Percentiles rank a stretch among this genome's conserved stretches.
phyloP scores from a whole-genome alignment of 2,797 vertebrate species.

The Acipenser oxyrinchus region DNA sequence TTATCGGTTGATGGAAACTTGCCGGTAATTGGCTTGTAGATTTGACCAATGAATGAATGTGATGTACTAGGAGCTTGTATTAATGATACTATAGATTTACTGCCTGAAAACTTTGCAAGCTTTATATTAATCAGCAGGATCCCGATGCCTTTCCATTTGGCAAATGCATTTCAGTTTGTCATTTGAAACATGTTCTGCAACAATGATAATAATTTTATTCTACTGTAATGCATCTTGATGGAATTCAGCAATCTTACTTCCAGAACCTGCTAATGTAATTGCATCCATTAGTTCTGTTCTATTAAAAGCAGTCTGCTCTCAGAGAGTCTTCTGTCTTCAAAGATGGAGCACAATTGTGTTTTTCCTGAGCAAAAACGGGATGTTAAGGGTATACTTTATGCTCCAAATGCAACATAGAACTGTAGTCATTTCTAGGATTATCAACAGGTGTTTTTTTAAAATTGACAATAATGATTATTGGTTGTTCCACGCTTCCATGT shows the following conservation, averaged over 20 bases:
- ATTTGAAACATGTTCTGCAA: background rate
- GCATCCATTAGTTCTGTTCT: background rate
- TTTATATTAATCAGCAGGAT: background rate
- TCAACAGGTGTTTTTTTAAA: too few species aligned
- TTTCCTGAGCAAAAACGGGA: background rate
- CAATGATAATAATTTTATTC: constrained; percentile 5
- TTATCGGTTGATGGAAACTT: too few species aligned
- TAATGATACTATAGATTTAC: too few species aligned
- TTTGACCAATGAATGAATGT: too few species aligned
- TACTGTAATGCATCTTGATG: background rate
- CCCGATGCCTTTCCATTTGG: background rate
- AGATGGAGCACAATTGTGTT: background rate
- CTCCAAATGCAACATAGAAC: too few species aligned
- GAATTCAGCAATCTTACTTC: background rate
- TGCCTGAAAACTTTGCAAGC: too few species aligned
- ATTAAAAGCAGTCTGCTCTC: background rate
- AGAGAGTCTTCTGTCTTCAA: background rate
- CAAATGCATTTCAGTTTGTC: background rate
- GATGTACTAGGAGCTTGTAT: too few species aligned
- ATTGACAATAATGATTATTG: too few species aligned
- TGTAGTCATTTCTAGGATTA: too few species aligned
- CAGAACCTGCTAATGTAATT: background rate
- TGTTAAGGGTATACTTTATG: background rate
- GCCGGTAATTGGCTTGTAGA: too few species aligned
- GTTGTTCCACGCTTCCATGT: too few species aligned